A percentile compares a stretch with the other conserved stretches of the same genome.
Conservation (phyloP, 2,113 vertebrate genomes). For the Gasterosteus nipponicus region DNA sequence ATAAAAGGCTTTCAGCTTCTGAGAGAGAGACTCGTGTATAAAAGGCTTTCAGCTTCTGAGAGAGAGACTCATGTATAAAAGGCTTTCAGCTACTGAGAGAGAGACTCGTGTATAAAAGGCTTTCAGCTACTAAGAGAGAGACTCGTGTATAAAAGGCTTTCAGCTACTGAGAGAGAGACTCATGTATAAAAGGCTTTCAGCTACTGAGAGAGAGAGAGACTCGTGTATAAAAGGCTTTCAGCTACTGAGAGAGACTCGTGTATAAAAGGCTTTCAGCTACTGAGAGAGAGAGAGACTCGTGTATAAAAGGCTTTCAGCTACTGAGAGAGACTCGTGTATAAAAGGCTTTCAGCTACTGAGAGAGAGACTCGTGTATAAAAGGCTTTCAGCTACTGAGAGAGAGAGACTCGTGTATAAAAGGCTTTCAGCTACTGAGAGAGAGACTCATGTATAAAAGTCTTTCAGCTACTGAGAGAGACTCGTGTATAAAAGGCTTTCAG, state of each 20-base stretch:
- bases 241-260: background rate
- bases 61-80: background rate
- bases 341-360: background rate
- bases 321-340: background rate
- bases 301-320: background rate
- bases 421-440: background rate
- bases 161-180: background rate
- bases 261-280: background rate
- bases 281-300: background rate
- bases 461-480: background rate
- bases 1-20: background rate
- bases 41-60: background rate
- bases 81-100: background rate
- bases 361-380: background rate
- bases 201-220: too few relatives aligned
- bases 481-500: background rate
- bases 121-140: background rate
- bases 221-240: background rate
- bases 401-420: background rate
- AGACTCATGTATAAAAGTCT: background rate
- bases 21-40: background rate
- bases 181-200: background rate
- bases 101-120: background rate
- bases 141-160: background rate
- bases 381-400: background rate